Base-by-base conservation (phyloP, 2,888 invertebrate species). In the Sinelater perroti region DNA sequence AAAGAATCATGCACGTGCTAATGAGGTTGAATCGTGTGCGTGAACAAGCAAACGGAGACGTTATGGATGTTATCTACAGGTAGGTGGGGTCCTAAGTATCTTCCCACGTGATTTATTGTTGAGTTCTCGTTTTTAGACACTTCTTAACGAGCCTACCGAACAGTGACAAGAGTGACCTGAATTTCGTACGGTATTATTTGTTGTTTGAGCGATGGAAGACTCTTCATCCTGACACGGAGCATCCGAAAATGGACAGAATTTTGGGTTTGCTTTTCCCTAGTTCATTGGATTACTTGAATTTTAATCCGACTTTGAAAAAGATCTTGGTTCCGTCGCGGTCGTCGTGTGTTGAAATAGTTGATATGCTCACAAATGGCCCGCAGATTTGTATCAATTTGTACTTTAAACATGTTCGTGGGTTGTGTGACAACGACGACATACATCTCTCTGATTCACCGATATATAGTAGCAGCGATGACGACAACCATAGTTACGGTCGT, bases 171-270 rank as follows among this genome's bases (percentile, higher is more conserved):
- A 62, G 64, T 3, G 71, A 71, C 30, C 61, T 69, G 36, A 67
- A 66, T 3, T 72, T 71, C 61, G 71, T 70, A 59, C 61, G 72
- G 26, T 62, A 65, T 44, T 72, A 67, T 47, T 68, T 73, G 20
- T 36, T 70, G 6, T 72, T 68, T 55, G 65, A 71, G 55, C 70
- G 67, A 42, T 72, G 70, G 67, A 72, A 73, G 51, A 66, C 56
- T 13, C 53, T 64, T 14, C 51, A 51, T 3, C 46, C 52, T 5
- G 49, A 54, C 4, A 56, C 55, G 5, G 50, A 64, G 24, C 57
- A 63, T 18, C 28, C 57, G 28, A 46, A 49, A 20, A 67, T 71
- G 62, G 68, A 70, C 24, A 54, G 65, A 17, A 50, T 65, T 14
- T 54, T 73, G 58, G 67, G 65, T 18, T 62, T 61, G 42, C n/a